Evolutionary conservation across 2,797 vertebrate genomes (phyloP), one percentile per base, ranked within the genome.

Genomic region (Epinephelus coioides): DNA sequence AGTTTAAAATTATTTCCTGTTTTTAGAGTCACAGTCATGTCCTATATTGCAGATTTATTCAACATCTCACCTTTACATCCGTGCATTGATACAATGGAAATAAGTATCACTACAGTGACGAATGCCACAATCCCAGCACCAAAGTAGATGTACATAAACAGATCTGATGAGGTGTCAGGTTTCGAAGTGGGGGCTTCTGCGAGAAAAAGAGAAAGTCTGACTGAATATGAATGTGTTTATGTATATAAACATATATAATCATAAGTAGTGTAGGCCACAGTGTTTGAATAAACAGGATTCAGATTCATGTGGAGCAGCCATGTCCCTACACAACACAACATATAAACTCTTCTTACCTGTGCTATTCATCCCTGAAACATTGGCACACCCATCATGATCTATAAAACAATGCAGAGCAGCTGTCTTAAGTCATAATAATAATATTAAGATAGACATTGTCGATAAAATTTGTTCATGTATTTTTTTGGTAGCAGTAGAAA

Each of bases 31-130:
- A 50, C 57, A 7, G 2, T 11, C n/a, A 50, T 13, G 6, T 54
- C 34, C 9, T 15, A 4, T 2, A 34, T 21, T 13, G 11, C 8
- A 13, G 2, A 11, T 54, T 67, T 44, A 34, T 19, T 19, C 15
- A 17, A 23, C 8, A 1, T 2, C 73, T 87, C 65, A 94, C 92
- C 86, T 90, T 55, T 90, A 40, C 91, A 90, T 0, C 82, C 63
- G 21, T 0, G 63, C 68, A 91, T 67, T 6, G 51, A 75, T 13
- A 81, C 6, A 3, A 93, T 34, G 10, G 90, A 87, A 59, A 88
- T 34, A 19, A 83, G 43, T 2, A 91, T 89, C 3, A 93, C 88
- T 0, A 87, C 10, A 44, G 87, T 1, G 62, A 94, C 78, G 3
- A 94, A 65, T 2, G 30, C 40, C 21, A 13, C 0, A 0, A 84